Base-by-base conservation (phyloP, 2,797 vertebrate species). In the Darevskia mixta region DNA sequence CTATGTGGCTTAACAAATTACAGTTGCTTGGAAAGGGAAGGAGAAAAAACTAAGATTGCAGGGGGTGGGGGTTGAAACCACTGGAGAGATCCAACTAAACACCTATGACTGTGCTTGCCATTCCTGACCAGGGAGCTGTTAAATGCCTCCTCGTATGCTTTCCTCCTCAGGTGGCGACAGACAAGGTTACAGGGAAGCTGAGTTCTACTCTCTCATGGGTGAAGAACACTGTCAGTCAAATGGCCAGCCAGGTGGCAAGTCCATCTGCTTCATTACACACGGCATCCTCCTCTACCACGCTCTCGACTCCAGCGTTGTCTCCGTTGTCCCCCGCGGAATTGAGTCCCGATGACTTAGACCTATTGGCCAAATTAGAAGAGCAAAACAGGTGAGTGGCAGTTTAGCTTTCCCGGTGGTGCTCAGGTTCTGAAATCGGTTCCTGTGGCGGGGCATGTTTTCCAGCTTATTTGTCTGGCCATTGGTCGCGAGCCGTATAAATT, bases 181-280 rank as follows among this genome's bases (percentile, higher is more conserved):
- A 99, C 97, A 99, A 98, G 96, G 98, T 99, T 98, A 96, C 98
- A 95, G 98, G 98, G 91, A 99, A 98, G 97, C 97, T 99, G 98
- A 99, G 98, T 98, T 99, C 99, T 96, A 99, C 99, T 98, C 98
- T 99, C 98, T 98, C 99, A 99, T 99, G 99, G 99, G 98, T 99
- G 95, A 99, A 98, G 98, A 99, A 98, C 98, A 99, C 99, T 0
- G 98, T 99, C 86, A 99, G 98, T 27, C 98, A 98, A 95, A 99
- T 98, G 89, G 99, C 99, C 98, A 99, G 98, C 98, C 99, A 99
- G 98, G 99, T 99, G 99, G 99, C 99, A 95, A 97, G 98, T 89
- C 99, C 99, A 96, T 98, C 98, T 85, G 93, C 97, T 73, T 98
- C 97, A 1, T 93, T 97, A 58, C 97, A 97, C 91, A 98, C 97